Base-by-base conservation (phyloP, 1,140 invertebrate genomes). In the Drosophila repletoides region DNA sequence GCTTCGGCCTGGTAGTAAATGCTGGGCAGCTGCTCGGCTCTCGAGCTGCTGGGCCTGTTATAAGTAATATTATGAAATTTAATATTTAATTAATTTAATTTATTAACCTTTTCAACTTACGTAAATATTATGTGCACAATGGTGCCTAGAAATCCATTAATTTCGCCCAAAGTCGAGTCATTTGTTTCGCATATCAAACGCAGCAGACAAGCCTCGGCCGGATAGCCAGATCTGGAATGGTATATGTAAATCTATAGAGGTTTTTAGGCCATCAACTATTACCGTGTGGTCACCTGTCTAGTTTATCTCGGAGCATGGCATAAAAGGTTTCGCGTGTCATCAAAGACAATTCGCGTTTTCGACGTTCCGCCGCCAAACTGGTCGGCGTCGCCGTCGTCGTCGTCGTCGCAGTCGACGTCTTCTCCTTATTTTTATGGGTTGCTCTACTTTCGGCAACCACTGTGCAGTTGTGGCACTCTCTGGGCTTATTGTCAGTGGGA, bases 1-100 rank as follows among this genome's bases (percentile, higher is more conserved):
- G 89, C 68, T 80, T 93, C 93, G 4, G 93, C 93, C 65, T 92
- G 88, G 71, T 92, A 92, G 69, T 93, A 93, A 0, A 74, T 83
- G 3, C 90, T 76, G 2, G 91, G 83, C 40, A 93, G 65, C 24
- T 91, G 90, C 80, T 92, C 91, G 48, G 93, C 92, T 17, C 76
- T 86, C 0, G 93, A 93, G 24, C 92, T 90, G 46, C 92, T 93
- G 12, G 93, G 93, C 6, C 93, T 93, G 88, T 1, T 34, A 58
- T 0, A 2, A 0, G 5, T n/a, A n/a, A n/a, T n/a, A n/a, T n/a
- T n/a, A n/a, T n/a, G 0, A 1, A 0, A 17, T 19, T 6, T 5
- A 0, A 29, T 3, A 2, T n/a, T 1, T 19, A 1, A 5, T n/a
- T 15, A 2, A 9, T 45, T 7, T 3, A 26, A 46, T 17, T 36